Percentiles rank a stretch among this genome's conserved stretches.
Evolutionary conservation across 2,797 vertebrate genomes (phyloP).

Genomic region (Synanceia verrucosa): DNA sequence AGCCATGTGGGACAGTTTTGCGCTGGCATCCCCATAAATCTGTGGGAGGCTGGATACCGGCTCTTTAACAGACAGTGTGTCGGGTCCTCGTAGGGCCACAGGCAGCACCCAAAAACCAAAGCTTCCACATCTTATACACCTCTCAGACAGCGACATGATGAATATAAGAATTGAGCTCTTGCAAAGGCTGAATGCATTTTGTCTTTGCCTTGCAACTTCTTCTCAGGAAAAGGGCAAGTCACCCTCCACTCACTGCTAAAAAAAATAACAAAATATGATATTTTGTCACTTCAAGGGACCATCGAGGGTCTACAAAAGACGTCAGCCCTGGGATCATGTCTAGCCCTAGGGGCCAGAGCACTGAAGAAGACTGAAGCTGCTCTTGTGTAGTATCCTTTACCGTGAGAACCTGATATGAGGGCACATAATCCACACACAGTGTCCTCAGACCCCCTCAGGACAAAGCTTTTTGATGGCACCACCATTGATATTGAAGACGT

Average conservation of each 20-base stretch:
- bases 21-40: conserved; percentile 82
- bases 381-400: conserved; percentile 83
- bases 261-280: conserved; percentile 50
- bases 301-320: conserved; percentile 71
- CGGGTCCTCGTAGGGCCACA: conserved; percentile 63
- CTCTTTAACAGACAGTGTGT: conserved; percentile 71
- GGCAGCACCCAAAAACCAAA: conserved; percentile 50
- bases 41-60: conserved; percentile 74
- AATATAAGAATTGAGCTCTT: background rate
- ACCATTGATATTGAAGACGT: conserved; percentile 78
- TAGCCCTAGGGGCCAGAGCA: conserved; percentile 70
- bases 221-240: background rate
- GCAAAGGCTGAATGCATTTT: too few species aligned
- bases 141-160: background rate
- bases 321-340: conserved; percentile 78
- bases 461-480: conserved; percentile 78
- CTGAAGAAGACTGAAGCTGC: conserved; percentile 74
- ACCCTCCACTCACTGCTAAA: background rate
- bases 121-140: conserved; percentile 18
- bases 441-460: conserved; percentile 74
- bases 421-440: conserved; percentile 80
- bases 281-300: conserved; percentile 74
- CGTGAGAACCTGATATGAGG: conserved; percentile 78
- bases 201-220: background rate
- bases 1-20: conserved; percentile 84